Percentiles rank a stretch among this genome's conserved stretches.
phyloP scores from a whole-genome alignment of 1,140 invertebrate species.

The Stratiolaelaps scimitus region DNA sequence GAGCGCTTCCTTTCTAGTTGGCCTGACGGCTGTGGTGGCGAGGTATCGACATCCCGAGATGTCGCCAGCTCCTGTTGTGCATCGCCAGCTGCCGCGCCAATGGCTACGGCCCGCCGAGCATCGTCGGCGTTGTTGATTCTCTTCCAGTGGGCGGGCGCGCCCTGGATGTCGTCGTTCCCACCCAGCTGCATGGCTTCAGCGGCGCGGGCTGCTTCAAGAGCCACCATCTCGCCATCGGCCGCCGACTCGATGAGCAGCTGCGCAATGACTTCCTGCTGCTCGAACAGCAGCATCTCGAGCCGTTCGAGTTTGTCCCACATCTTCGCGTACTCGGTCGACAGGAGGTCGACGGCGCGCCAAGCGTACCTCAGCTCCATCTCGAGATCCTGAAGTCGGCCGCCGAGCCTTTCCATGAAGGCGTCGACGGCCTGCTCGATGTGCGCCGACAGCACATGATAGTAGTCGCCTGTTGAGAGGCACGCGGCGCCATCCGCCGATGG shows the following conservation, averaged over 20 bases:
- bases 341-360: constrained; percentile 72
- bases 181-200: background rate
- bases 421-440: constrained; percentile 38
- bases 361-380: constrained; percentile 80
- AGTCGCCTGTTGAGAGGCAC: constrained; percentile 5
- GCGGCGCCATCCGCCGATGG: background rate
- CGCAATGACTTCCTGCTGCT: constrained; percentile 78
- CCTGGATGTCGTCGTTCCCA: constrained; percentile 8
- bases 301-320: constrained; percentile 87
- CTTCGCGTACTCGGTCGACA: constrained; percentile 79
- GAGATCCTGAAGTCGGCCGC: constrained; percentile 59
- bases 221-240: constrained; percentile 9
- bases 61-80: background rate
- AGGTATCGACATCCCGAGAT: background rate
- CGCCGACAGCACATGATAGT: constrained; percentile 29
- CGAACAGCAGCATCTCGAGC: constrained; percentile 69
- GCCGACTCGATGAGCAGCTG: constrained; percentile 52
- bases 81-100: background rate
- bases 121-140: background rate
- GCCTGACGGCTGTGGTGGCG: constrained; percentile 15
- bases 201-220: constrained; percentile 2
- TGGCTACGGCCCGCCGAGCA: background rate
- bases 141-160: background rate
- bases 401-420: constrained; percentile 63
- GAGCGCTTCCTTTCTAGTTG: constrained; percentile 19